Evolutionary conservation across 2,797 vertebrate species (phyloP), one percentile per base, ranked within the genome.

Genomic region (Gobio occitaniae): DNA sequence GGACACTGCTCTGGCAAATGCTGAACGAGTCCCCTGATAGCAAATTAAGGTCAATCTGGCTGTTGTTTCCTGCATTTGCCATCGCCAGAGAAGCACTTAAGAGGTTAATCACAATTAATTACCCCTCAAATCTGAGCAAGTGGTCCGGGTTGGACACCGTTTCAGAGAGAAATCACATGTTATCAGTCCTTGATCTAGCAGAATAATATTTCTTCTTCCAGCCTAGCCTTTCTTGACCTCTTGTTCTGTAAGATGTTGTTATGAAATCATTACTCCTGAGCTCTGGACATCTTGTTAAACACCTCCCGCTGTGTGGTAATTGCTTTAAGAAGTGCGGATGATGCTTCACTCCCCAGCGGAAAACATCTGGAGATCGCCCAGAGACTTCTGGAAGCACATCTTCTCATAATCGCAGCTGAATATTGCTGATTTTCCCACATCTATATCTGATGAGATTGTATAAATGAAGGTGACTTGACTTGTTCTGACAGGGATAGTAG

Each of bases 41-140:
- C 90, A 90, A 90, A 94, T 93, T 92, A 93, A 90, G 82, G 77
- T 71, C 54, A 77, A 32, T 63, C 61, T 78, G 19, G 29, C 82
- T 84, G 84, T n/a, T 70, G 38, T 65, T 88, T 90, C 81, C 80
- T 29, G 50, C 84, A 83, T 41, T 79, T 52, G 84, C 84, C 70
- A 80, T 89, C 90, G 54, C 36, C 74, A 61, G 77, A 89, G 87
- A 84, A 80, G 82, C 76, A 38, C 50, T 77, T 77, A 76, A 69
- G 65, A 78, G 54, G 83, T 79, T 84, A 78, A 84, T 84, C 76
- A n/a, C 78, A 65, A 50, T 79, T 86, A 84, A 87, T 89, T 86
- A 84, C 21, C 17, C 19, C 25, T 16, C 72, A 85, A 59, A 80
- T 47, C 44, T 68, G 68, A 32, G 32, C 32, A 32, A 32, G 32